Evolutionary conservation across 2,888 invertebrate species (phyloP).

Genomic region (Archaeoteleia sp.): DNA sequence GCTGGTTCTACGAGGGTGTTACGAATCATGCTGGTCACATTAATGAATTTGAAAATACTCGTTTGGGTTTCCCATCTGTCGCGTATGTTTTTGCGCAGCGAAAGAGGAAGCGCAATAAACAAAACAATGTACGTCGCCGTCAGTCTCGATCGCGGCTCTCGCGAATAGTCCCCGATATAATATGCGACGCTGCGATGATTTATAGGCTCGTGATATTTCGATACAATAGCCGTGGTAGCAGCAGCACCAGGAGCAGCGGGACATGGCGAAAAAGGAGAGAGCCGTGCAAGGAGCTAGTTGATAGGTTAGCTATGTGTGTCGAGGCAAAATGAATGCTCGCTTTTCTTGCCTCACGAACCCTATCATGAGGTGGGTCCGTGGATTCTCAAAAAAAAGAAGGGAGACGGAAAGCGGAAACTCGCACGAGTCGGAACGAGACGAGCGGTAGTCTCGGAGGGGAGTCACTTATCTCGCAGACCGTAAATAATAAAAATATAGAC

Average conservation of each 20-base stretch:
- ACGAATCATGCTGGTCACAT: too few species aligned
- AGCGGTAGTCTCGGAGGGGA: slow-evolving; percentile 38
- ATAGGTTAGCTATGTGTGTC: slow-evolving; percentile 63
- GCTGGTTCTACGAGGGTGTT: too few species aligned
- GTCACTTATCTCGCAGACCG: slow-evolving; percentile 72
- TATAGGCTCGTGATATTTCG: slow-evolving; percentile 68
- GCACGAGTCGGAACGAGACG: slow-evolving; percentile 33
- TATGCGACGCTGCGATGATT: slow-evolving; percentile 67
- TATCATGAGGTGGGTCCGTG: slow-evolving; percentile 58
- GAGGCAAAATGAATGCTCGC: slow-evolving; percentile 65
- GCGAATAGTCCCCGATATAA: slow-evolving; percentile 67
- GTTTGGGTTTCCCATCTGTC: slow-evolving; percentile 34
- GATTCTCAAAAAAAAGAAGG: slow-evolving; percentile 23
- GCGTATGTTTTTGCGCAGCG: slow-evolving; percentile 19
- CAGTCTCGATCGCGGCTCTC: slow-evolving; percentile 61
- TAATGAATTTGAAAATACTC: slow-evolving; percentile 32
- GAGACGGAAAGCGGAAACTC: slow-evolving; percentile 16
- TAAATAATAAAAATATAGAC: slow-evolving; percentile 75
- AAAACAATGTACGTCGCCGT: slow-evolving; percentile 65
- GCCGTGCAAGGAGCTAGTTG: slow-evolving; percentile 48
- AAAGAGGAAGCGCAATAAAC: slow-evolving; percentile 50
- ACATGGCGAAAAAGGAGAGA: slow-evolving; percentile 6
- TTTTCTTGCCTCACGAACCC: slow-evolving; percentile 67
- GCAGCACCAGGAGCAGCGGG: slow-evolving; percentile 27
- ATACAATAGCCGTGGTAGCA: slow-evolving; percentile 59